phyloP scores from a whole-genome alignment of 2,113 vertebrate genomes.

The Forbesichthys papilliferus region DNA sequence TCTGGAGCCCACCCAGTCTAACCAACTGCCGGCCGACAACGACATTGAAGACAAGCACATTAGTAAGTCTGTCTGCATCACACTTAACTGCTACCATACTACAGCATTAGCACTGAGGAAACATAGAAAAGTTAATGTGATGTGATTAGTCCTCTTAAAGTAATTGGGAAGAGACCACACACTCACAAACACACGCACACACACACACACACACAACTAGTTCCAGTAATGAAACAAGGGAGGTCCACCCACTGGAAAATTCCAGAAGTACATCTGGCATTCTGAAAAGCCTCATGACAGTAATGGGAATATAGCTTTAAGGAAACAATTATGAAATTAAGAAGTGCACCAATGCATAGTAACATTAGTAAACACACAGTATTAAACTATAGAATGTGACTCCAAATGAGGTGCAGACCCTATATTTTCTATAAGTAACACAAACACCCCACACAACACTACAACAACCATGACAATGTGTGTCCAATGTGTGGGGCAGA shows the following conservation, averaged over 20 bases:
- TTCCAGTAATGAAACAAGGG: conserved; percentile 34
- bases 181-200: conserved; percentile 8
- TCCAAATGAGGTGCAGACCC: too few species aligned
- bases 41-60: conserved; percentile 83
- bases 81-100: background rate
- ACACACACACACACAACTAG: conserved; percentile 18
- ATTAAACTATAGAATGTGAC: background rate
- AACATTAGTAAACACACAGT: background rate
- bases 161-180: conserved; percentile 54
- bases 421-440: too few species aligned
- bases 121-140: background rate
- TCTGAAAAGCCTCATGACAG: conserved; percentile 5
- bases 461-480: too few species aligned
- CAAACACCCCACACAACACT: too few species aligned
- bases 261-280: conserved; percentile 47
- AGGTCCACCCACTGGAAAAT: conserved; percentile 31
- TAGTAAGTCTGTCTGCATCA: conserved; percentile 75
- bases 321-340: conserved; percentile 20
- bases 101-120: background rate
- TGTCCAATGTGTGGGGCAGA: too few species aligned
- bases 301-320: conserved; percentile 21
- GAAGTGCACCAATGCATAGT: background rate
- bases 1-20: conserved; percentile 75
- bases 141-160: conserved; percentile 13
- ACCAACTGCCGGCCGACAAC: conserved; percentile 80